Evolutionary conservation across 1,140 invertebrate species (phyloP), one percentile per base, ranked within the genome.

Genomic region (Drosophila auraria): DNA sequence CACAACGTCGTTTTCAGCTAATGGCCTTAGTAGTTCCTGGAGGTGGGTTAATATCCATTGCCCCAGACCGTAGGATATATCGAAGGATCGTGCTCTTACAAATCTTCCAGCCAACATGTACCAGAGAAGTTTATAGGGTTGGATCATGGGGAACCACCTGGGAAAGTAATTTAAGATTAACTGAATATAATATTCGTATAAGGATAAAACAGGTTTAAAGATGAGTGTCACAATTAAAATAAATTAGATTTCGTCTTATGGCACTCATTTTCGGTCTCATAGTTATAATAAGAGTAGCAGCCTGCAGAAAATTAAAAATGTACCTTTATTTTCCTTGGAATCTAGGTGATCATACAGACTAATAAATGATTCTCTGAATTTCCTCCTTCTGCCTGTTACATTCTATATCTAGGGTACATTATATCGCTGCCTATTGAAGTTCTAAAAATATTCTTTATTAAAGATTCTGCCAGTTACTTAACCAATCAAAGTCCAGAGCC

Each of bases 1-100:
- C 83, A 87, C 77, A 80, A 66, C 80, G 80, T 73, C 62, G 14
- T 45, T 65, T 69, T 62, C 40, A 65, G 49, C 49, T 40, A 75
- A 70, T 60, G 79, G 71, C 81, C 75, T 83, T 70, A 80, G 83
- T 80, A 60, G 68, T 25, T 27, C 7, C n/a, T 50, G 23, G 5
- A 38, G 23, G 45, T 49, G 44, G 58, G 9, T 25, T 40, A 53
- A 50, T 12, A 30, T 45, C 11, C 36, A 53, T 23, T 58, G 11
- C 12, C 25, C 20, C 7, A 14, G 14, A 20, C 14, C 45, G 25
- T 27, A 27, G 59, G 71, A 59, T 64, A 60, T 77, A 45, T 54
- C 56, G 57, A 62, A 56, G 61, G 69, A 82, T 78, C 80, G 54
- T 60, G 66, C 36, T 36, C 30, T 45, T 57, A 44, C 54, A 66